Conservation (phyloP, 2,797 vertebrate species). For the Streptopelia turtur region DNA sequence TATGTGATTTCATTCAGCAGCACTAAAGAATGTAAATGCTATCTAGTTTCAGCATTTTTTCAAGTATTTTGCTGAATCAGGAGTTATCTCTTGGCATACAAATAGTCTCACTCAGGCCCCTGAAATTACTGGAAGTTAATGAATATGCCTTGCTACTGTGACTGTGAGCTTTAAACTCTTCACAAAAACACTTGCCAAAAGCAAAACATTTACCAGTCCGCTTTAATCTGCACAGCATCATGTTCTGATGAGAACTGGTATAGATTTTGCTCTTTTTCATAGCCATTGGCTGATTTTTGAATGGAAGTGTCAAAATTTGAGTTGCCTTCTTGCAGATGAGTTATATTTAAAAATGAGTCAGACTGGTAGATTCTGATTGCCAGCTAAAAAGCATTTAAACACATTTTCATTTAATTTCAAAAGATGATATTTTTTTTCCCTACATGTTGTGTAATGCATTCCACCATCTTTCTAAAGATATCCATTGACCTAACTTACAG, state of each 20-base stretch:
- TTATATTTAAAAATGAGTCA: background rate
- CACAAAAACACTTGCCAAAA: background rate
- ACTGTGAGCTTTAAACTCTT: background rate
- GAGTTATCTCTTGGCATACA: background rate
- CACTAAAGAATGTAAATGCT: background rate
- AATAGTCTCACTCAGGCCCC: background rate
- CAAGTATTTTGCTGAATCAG: background rate
- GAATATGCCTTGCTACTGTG: background rate
- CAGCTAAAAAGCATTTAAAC: background rate
- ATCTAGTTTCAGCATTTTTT: background rate
- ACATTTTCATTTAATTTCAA: conserved; percentile 9
- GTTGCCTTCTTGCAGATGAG: background rate
- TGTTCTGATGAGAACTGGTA: background rate
- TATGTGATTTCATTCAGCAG: background rate
- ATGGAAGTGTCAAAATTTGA: background rate
- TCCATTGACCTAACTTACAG: background rate
- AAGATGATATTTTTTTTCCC: background rate
- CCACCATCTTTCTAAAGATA: background rate
- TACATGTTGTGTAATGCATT: background rate
- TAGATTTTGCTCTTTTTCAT: background rate
- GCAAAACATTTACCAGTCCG: background rate
- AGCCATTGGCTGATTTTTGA: background rate
- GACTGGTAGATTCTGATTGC: background rate
- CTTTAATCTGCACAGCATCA: background rate
- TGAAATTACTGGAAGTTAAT: background rate